Base-by-base conservation (phyloP, 53 echinoderm and acorn worm genomes). In the Echinarachnius parma region DNA sequence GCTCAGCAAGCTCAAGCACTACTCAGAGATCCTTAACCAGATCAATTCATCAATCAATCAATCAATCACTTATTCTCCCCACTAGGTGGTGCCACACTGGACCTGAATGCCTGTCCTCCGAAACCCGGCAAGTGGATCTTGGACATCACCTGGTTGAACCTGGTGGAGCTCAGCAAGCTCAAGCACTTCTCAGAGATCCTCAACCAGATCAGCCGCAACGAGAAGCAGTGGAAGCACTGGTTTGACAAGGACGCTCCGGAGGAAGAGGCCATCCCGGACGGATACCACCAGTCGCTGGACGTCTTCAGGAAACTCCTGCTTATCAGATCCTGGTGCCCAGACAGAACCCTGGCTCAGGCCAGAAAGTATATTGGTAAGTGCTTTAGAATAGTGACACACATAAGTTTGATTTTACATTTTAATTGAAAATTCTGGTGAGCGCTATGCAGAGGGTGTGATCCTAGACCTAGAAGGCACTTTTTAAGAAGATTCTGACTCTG, bases 181-280 rank as follows among this genome's bases (percentile, higher is more conserved):
- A 98, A 91, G 32, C 84, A 96, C 76, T 98, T 98, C 81, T 74
- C 81, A 16, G 98, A 98, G 47, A 62, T 98, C 36, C 76, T 91
- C 11, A 91, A 98, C 59, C 98, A 98, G 91, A 61, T 92, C 53
- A 76, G 75, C 28, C 86, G 91, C 24, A 92, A 98, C 62, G 91
- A 91, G 82, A 92, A 98, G 82, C 87, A 91, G 37, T 98, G 98
- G 98, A 92, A 88, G 78, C 91, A 92, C 50, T 92, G 98, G 98
- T 98, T 98, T 80, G 98, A 98, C 78, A 85, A 85, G 60, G 98
- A 98, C 27, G 88, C 98, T 1, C 98, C 98, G 0, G 98, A 98
- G 62, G 98, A 98, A 46, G 84, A 98, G 46, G 49, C 79, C n/a
- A 91, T 98, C 22, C 98, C 98, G 10, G 98, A 98, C 34, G 98